A percentile compares a stretch with the other conserved stretches of the same genome.
Conservation (phyloP, 2,113 vertebrate genomes). For the Pardalotus punctatus region DNA sequence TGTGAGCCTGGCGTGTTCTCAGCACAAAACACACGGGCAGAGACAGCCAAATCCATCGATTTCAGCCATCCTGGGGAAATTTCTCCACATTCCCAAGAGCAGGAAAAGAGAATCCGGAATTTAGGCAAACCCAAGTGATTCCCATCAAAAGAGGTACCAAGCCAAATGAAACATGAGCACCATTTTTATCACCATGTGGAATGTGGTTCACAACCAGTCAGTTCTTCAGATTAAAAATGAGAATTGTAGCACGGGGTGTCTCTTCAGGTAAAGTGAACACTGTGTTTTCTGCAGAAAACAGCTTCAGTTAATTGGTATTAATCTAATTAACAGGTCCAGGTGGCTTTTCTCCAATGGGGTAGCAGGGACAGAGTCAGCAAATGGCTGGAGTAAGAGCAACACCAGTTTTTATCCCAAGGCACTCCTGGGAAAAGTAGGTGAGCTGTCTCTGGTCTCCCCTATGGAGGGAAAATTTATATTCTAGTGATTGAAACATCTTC, state of each 20-base stretch:
- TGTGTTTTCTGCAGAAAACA: neutral
- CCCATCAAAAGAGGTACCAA: neutral
- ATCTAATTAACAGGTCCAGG: neutral
- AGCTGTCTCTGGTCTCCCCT: neutral
- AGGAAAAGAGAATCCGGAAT: neutral
- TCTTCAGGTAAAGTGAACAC: neutral
- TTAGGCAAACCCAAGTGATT: neutral
- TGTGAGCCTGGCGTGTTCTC: neutral
- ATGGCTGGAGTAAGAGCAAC: neutral
- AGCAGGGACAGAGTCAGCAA: neutral
- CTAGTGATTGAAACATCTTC: neutral
- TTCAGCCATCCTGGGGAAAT: neutral
- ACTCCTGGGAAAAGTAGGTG: neutral
- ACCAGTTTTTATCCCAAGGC: neutral
- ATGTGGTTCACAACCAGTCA: neutral
- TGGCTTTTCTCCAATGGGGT: neutral
- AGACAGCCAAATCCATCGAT: fast-evolving
- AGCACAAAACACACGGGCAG: neutral
- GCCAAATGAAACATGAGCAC: neutral
- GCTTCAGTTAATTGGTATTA: neutral
- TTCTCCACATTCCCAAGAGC: neutral
- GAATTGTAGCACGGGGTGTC: neutral
- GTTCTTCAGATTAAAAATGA: neutral
- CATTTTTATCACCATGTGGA: neutral
- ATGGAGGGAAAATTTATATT: neutral